A percentile compares a stretch with the other conserved stretches of the same genome.
Evolutionary conservation across 2,113 vertebrate species (phyloP).

Genomic region (Himantopus leucocephalus): DNA sequence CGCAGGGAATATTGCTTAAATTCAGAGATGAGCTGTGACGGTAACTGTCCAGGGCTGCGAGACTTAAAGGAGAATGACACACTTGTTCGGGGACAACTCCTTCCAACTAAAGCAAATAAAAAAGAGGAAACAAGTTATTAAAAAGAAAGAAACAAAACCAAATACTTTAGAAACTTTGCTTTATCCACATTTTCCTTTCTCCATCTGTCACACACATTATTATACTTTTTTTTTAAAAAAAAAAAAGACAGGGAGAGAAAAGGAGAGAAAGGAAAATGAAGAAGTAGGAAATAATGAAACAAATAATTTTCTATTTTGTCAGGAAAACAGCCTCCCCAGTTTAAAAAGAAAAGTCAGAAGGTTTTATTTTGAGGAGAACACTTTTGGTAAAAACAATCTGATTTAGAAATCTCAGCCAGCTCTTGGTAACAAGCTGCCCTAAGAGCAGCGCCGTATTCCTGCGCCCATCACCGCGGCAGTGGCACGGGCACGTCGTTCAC

Average conservation of each 20-base stretch:
- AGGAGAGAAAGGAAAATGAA: not conserved
- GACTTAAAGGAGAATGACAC: not conserved
- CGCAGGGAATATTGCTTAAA: not conserved
- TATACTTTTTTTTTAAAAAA: not conserved
- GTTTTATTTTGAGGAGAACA: not conserved
- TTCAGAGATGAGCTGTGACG: not conserved
- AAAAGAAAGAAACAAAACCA: not conserved
- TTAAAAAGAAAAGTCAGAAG: not conserved
- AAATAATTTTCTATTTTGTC: not conserved
- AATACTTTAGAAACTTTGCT: not conserved
- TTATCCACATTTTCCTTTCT: not conserved
- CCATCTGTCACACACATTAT: not conserved
- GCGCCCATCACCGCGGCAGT: accelerated
- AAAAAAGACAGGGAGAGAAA: not conserved
- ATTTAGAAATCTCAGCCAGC: not conserved
- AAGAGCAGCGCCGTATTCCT: not conserved
- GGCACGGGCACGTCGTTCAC: not conserved
- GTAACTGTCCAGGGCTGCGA: not conserved
- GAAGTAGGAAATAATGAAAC: not conserved
- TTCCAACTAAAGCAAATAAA: not conserved
- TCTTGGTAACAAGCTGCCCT: not conserved
- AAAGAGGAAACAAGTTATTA: not conserved
- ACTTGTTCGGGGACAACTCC: not conserved
- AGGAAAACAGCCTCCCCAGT: not conserved
- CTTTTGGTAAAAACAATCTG: not conserved